Evolutionary conservation across 1,140 invertebrate genomes (phyloP), one percentile per base, ranked within the genome.

Genomic region (Anagrus nilaparvatae): DNA sequence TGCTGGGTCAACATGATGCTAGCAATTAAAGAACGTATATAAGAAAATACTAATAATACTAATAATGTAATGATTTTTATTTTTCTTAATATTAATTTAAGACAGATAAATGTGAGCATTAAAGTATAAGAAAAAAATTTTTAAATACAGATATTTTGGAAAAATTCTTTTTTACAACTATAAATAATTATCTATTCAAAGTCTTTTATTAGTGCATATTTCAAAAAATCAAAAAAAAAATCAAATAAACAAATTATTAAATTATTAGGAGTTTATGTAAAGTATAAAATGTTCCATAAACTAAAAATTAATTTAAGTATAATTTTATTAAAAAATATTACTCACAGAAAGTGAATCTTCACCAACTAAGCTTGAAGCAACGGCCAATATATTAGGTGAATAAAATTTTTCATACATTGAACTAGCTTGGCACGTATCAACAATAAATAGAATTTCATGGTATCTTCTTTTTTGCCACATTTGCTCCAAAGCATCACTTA

Each of bases 401-500:
- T 94, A 95, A 63, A 99, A 91, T 52, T 87, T 86, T 55, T 93
- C 83, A 67, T 93, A 97, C 83, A 99, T 92, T 1, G 94, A 97
- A 39, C 93, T 91, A 13, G 94, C 93, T 70, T 98, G 95, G 58
- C 95, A 99, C 16, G 95, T 97, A 63, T 99, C 95, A 47, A 97
- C 90, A 74, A 99, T 95, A 55, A 97, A 94, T 49, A 99, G 87
- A 46, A 98, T 81, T 69, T 99, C 93, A 72, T 97, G 87, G 62
- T 98, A 99, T 82, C 91, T 82, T 64, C 83, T 78, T 61, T 97
- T 96, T 54, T 97, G 88, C 86, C 91, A 95, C 96, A 99, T 99
- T 70, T 98, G 94, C 63, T 98, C 91, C 46, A 99, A 77, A 19
- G 94, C 94, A 77, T 99, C 93, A 14, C 92, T 94, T 50, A 99